Evolutionary conservation across 2,113 vertebrate species (phyloP).

Genomic region (Gobiocypris rarus): DNA sequence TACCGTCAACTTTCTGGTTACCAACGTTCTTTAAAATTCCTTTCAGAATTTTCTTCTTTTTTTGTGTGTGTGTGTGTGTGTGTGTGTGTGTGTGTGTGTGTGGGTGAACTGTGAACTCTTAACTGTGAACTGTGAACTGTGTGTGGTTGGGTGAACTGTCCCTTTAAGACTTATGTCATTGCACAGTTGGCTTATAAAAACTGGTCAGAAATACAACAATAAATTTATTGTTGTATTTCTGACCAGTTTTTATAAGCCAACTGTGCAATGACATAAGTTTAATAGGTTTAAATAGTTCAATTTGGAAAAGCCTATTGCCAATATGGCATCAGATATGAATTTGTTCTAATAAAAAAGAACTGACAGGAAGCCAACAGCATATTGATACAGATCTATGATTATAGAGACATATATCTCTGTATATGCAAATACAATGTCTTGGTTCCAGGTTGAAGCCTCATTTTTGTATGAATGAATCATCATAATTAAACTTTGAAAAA

Average conservation of each 20-base stretch:
- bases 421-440: conserved; percentile 1
- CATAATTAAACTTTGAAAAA: conserved; percentile 11
- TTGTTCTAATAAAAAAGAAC: neutral
- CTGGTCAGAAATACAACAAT: neutral
- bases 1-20: no score
- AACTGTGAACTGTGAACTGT: no score
- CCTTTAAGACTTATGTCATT: neutral
- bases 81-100: no score
- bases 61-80: no score
- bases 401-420: neutral
- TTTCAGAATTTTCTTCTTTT: no score
- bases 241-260: neutral
- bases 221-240: neutral
- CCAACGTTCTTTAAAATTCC: no score
- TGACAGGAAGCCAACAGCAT: neutral
- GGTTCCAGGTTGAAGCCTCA: neutral
- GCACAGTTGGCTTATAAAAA: neutral
- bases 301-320: neutral
- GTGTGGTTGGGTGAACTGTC: no score
- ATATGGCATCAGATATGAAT: neutral
- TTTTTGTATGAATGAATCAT: conserved; percentile 17
- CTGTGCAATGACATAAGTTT: neutral
- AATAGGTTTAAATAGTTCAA: no score
- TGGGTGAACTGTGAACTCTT: no score
- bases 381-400: neutral